Evolutionary conservation across 2,888 invertebrate genomes (phyloP).

Genomic region (Torymus auratus): DNA sequence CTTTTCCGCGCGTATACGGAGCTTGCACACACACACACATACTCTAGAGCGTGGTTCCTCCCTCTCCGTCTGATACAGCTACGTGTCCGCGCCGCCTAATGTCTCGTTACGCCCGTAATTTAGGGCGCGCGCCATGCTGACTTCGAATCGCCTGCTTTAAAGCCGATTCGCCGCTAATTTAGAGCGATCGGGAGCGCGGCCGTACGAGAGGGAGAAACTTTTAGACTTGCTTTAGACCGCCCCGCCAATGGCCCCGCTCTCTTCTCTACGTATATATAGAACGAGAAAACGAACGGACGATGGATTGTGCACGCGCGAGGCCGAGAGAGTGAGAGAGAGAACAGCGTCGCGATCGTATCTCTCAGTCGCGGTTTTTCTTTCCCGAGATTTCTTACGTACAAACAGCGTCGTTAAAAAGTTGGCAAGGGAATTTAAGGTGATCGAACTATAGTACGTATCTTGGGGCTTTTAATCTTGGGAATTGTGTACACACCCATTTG

Average conservation of each 20-base stretch:
- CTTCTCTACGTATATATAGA: neutral
- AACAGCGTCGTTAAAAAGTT: too few relatives aligned
- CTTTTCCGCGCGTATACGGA: neutral
- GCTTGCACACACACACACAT: neutral
- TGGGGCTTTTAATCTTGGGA: too few relatives aligned
- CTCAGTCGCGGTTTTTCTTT: too few relatives aligned
- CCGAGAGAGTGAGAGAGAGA: too few relatives aligned
- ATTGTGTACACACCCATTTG: too few relatives aligned
- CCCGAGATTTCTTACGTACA: too few relatives aligned
- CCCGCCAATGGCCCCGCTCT: constrained; percentile 9
- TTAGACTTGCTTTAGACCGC: constrained; percentile 23
- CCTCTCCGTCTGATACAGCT: constrained; percentile 36
- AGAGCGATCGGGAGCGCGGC: constrained; percentile 46
- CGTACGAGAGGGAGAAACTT: constrained; percentile 30
- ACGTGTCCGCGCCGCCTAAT: constrained; percentile 66
- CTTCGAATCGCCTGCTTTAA: constrained; percentile 66
- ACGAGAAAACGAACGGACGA: too few relatives aligned
- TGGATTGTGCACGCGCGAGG: too few relatives aligned
- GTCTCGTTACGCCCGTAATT: constrained; percentile 67
- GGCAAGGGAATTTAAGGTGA: too few relatives aligned
- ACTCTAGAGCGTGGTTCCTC: neutral
- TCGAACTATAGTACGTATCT: too few relatives aligned
- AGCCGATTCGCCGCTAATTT: constrained; percentile 65
- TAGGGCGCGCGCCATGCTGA: constrained; percentile 62
- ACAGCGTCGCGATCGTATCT: too few relatives aligned